Conservation (phyloP, 2,797 vertebrate species). For the Hyperoplus immaculatus region DNA sequence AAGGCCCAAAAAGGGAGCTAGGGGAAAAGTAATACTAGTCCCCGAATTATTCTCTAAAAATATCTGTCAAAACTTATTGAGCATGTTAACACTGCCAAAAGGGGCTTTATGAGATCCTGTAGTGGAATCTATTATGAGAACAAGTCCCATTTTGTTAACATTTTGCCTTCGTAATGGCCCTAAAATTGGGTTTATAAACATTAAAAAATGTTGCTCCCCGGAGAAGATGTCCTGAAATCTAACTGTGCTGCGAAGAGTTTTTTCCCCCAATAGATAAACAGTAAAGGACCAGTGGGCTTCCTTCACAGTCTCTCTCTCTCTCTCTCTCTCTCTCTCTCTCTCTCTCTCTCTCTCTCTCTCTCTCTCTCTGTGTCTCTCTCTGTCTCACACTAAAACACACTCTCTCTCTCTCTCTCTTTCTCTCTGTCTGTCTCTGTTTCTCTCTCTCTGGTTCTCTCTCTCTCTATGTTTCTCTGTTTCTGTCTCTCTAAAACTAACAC, state of each 20-base stretch:
- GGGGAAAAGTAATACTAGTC: slow-evolving; percentile 51
- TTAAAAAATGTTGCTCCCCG: slow-evolving; percentile 37
- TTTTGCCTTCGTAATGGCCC: slow-evolving; percentile 47
- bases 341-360: no score
- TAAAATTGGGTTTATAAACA: slow-evolving; percentile 62
- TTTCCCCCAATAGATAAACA: slow-evolving; percentile 31
- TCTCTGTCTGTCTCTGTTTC: no score
- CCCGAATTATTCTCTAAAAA: slow-evolving; percentile 60
- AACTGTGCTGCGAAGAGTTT: slow-evolving; percentile 21
- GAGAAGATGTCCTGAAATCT: slow-evolving; percentile 42
- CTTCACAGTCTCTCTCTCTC: background rate
- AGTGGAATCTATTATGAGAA: slow-evolving; percentile 50
- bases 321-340: no score
- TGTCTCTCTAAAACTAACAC: no score
- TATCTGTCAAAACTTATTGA: slow-evolving; percentile 56
- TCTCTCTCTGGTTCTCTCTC: no score
- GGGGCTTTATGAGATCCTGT: slow-evolving; percentile 60
- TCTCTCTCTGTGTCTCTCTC: no score
- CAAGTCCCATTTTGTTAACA: slow-evolving; percentile 51
- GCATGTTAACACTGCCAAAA: slow-evolving; percentile 45
- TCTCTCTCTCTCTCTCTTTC: no score
- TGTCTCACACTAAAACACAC: no score
- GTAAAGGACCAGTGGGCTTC: slow-evolving; percentile 16
- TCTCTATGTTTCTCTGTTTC: no score
- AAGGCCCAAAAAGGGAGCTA: slow-evolving; percentile 22